phyloP scores from a whole-genome alignment of 2,797 vertebrate species.

The Spheniscus humboldti region DNA sequence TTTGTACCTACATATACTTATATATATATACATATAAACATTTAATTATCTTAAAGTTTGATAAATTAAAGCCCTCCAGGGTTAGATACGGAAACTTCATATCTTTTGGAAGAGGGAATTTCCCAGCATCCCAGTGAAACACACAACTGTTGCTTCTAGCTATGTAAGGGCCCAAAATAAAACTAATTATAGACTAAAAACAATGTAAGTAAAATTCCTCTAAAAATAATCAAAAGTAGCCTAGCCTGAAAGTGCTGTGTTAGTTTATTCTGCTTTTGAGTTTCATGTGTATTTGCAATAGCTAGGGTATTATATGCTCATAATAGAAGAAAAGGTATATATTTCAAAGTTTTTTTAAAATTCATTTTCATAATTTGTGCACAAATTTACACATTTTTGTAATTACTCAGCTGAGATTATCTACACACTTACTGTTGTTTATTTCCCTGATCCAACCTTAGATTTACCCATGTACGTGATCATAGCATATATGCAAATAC shows the following conservation, averaged over 20 bases:
- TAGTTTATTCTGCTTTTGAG: background rate
- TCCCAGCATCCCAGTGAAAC: slow-evolving; percentile 5
- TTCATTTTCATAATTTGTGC: background rate
- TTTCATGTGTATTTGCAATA: background rate
- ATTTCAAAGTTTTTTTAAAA: background rate
- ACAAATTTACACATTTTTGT: background rate
- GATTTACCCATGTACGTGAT: background rate
- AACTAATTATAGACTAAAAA: slow-evolving; percentile 20
- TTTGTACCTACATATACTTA: background rate
- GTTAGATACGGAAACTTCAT: slow-evolving; percentile 35
- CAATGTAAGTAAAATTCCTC: background rate
- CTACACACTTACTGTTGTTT: background rate
- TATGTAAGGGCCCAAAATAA: slow-evolving; percentile 16
- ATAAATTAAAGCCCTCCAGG: slow-evolving; percentile 40
- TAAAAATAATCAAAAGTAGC: background rate
- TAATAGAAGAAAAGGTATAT: background rate
- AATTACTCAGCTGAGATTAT: background rate
- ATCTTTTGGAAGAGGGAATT: slow-evolving; percentile 36
- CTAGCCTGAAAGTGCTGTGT: background rate
- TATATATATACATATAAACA: background rate
- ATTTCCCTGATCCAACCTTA: background rate
- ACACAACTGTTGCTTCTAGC: slow-evolving; percentile 39
- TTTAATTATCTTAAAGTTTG: slow-evolving; percentile 28
- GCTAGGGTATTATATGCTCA: background rate
- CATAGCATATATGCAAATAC: background rate